A percentile compares a stretch with the other conserved stretches of the same genome.
Evolutionary conservation across 2,888 invertebrate species (phyloP).

Genomic region (Xestia ashworthii): DNA sequence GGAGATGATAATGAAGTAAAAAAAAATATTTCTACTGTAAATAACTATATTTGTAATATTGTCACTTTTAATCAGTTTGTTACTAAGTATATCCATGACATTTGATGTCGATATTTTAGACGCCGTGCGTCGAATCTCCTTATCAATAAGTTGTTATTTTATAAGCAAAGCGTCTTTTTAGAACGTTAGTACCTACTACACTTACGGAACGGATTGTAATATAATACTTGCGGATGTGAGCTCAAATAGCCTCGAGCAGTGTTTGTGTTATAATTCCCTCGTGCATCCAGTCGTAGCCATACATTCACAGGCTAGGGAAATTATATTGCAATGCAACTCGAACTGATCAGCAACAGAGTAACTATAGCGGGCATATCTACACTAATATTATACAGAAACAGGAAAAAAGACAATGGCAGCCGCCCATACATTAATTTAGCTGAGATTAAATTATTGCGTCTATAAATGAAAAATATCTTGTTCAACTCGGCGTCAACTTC

Average conservation of each 20-base stretch:
- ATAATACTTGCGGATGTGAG: neutral
- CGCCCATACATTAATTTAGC: too few relatives aligned
- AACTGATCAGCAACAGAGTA: neutral
- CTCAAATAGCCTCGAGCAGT: neutral
- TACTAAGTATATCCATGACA: conserved; percentile 47
- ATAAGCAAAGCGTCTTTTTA: conserved; percentile 32
- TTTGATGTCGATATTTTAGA: conserved; percentile 27
- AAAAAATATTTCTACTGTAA: neutral
- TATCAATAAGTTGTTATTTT: conserved; percentile 30
- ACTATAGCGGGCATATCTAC: too few relatives aligned
- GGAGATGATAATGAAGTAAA: neutral
- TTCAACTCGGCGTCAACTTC: too few relatives aligned
- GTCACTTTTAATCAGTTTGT: neutral
- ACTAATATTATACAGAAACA: too few relatives aligned
- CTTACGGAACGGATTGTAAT: neutral
- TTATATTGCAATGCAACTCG: too few relatives aligned
- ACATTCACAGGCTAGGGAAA: too few relatives aligned
- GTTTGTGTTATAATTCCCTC: too few relatives aligned
- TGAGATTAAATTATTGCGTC: too few relatives aligned
- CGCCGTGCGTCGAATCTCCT: conserved; percentile 56
- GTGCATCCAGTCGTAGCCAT: too few relatives aligned
- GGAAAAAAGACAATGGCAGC: too few relatives aligned
- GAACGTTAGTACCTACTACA: neutral
- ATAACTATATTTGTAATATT: conserved; percentile 12
- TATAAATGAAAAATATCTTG: too few relatives aligned